Evolutionary conservation across 1,140 invertebrate species (phyloP), one percentile per base, ranked within the genome.

Genomic region (Hycleus phaleratus): DNA sequence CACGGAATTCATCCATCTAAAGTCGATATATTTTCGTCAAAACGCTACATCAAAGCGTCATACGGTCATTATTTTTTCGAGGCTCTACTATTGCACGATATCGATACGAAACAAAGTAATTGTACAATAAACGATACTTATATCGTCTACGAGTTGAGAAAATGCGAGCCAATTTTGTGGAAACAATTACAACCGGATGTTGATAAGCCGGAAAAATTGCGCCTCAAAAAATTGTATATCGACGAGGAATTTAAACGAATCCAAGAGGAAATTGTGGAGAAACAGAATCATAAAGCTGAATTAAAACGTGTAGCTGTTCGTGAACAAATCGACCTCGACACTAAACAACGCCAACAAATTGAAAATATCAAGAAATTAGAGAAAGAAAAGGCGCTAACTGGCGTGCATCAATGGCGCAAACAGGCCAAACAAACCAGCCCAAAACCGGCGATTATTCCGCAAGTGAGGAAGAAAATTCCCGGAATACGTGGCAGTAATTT

Each of bases 21-120:
- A 67, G 76, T 83, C 0, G 81, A 87, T 70, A 68, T 86, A 18
- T 81, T 87, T 60, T 78, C 81, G 1, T 77, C 80, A 4, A 77
- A 81, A 56, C 75, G 79, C 61, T 88, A 85, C 67, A 68, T 86
- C 11, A 87, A 88, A 77, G 79, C 79, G 10, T 79, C 82, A 61
- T 86, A 77, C 68, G 77, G 75, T n/a, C 81, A 83, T 7, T 86
- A 80, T 66, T 74, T 86, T 46, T 82, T 86, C 63, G 84, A 87
- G 75, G 70, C 81, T 26, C 84, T 86, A 73, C 72, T 86, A 26
- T 73, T 76, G 56, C 63, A 79, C 42, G 66, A 77, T 7, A 77
- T 88, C 3, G 68, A 81, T 59, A 77, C 78, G 38, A 71, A 77
- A 8, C 72, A 76, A 58, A 84, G 83, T 65, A 77, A 75, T 57